Conservation (phyloP, 2,888 invertebrate species). For the Noctua pronuba region DNA sequence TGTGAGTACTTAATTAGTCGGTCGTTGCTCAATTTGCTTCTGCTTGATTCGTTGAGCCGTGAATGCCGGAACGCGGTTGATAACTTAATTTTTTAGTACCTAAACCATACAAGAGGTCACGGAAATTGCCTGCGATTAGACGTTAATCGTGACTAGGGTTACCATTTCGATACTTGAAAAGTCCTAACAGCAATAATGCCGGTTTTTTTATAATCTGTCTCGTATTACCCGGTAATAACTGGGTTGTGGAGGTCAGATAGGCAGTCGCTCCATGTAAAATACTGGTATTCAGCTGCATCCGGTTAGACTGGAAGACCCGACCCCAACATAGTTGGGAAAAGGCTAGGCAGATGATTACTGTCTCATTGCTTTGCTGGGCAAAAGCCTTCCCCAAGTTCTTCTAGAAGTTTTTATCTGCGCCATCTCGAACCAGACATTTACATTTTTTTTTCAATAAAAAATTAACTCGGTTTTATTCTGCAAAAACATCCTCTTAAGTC, state of each 20-base stretch:
- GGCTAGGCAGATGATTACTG: no score
- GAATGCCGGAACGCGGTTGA: conserved; percentile 17
- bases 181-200: no score
- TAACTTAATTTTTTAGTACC: conserved; percentile 39
- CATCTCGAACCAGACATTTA: background rate
- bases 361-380: background rate
- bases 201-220: no score
- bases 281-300: no score
- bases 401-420: background rate
- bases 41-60: conserved; percentile 23
- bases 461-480: background rate
- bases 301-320: no score
- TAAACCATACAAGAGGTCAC: no score
- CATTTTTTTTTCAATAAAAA: background rate
- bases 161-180: background rate
- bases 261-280: no score
- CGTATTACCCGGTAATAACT: no score
- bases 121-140: conserved; percentile 1
- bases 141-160: background rate
- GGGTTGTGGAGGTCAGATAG: no score
- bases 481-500: background rate
- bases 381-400: background rate
- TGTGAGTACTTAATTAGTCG: conserved; percentile 52
- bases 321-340: no score
- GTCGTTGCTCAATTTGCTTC: conserved; percentile 45